Evolutionary conservation across 2,888 invertebrate genomes (phyloP).

Genomic region (Pristionchus mayeri): DNA sequence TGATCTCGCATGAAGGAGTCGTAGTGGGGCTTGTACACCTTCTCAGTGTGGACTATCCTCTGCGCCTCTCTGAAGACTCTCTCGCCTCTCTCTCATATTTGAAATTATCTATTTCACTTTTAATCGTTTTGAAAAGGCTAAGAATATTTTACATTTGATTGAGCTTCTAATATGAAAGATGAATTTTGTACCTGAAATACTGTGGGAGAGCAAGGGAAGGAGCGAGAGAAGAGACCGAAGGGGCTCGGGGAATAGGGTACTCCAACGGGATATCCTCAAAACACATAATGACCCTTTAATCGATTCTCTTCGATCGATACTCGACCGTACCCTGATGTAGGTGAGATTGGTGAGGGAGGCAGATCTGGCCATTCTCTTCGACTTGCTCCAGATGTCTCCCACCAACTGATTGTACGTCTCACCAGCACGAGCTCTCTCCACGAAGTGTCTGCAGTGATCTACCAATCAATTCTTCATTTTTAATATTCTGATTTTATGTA

Average conservation of each 20-base stretch:
- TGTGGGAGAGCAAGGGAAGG: conserved; percentile 73
- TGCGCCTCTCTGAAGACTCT: conserved; percentile 67
- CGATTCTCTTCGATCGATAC: conserved; percentile 48
- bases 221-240: conserved; percentile 72
- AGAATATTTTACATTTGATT: too few species aligned
- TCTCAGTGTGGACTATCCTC: conserved; percentile 74
- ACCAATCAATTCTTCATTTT: not conserved
- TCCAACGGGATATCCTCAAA: conserved; percentile 62
- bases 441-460: conserved; percentile 67
- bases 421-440: conserved; percentile 72
- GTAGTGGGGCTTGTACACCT: conserved; percentile 74
- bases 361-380: conserved; percentile 71
- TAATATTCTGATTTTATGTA: not conserved
- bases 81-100: not conserved
- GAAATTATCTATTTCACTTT: not conserved
- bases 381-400: conserved; percentile 70
- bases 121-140: not conserved
- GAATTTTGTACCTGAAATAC: conserved; percentile 59
- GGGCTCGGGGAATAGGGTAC: conserved; percentile 59
- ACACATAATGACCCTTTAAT: conserved; percentile 56
- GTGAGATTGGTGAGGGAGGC: conserved; percentile 75
- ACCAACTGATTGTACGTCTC: conserved; percentile 70
- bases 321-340: conserved; percentile 65
- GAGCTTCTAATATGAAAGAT: not conserved
- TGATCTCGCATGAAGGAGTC: conserved; percentile 60